These are phyloP conservation scores for Thaumetopoea pityocampa DNA, from an alignment of 1,140 invertebrate genomes.

Conservation along the genomic window DNA sequence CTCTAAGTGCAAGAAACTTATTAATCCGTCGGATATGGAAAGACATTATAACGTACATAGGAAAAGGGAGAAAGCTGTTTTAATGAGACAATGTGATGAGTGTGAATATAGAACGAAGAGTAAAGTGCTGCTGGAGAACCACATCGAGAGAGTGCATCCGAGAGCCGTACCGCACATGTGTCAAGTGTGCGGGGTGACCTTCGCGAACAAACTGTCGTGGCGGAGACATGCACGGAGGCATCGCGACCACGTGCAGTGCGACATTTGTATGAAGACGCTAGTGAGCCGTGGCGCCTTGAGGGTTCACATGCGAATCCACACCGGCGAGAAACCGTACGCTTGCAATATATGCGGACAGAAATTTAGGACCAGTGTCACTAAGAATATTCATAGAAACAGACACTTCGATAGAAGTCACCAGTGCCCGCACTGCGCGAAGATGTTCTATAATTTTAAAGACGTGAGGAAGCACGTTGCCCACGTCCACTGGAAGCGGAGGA, in stretches of 20 bases:
- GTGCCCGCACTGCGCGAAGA: slow-evolving; percentile 29
- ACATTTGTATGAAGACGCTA: slow-evolving; percentile 18
- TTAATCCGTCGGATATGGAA: slow-evolving; percentile 20
- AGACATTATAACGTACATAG: slow-evolving; percentile 19
- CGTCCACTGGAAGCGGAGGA: slow-evolving; percentile 30
- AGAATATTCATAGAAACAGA: slow-evolving; percentile 30
- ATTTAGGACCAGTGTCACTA: slow-evolving; percentile 30
- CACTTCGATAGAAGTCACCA: slow-evolving; percentile 24
- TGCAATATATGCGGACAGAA: slow-evolving; percentile 33
- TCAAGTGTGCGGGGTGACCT: slow-evolving; percentile 24
- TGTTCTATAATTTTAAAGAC: slow-evolving; percentile 23
- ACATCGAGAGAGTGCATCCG: slow-evolving; percentile 33
- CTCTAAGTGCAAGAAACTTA: slow-evolving; percentile 17
- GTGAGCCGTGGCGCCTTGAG: neutral
- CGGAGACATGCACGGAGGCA: slow-evolving; percentile 25
- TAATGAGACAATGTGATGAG: slow-evolving; percentile 6
- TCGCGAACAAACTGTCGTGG: slow-evolving; percentile 22
- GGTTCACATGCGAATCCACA: slow-evolving; percentile 29
- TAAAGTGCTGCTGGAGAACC: slow-evolving; percentile 22
- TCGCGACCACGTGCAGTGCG: slow-evolving; percentile 11
- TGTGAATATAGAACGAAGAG: slow-evolving; percentile 22
- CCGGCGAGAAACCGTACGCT: slow-evolving; percentile 29
- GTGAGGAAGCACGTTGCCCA: slow-evolving; percentile 31
- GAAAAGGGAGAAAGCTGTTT: neutral
- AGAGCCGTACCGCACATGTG: slow-evolving; percentile 30